Evolutionary conservation across 2,888 invertebrate genomes (phyloP).

Genomic region (Microplitis deprimator): DNA sequence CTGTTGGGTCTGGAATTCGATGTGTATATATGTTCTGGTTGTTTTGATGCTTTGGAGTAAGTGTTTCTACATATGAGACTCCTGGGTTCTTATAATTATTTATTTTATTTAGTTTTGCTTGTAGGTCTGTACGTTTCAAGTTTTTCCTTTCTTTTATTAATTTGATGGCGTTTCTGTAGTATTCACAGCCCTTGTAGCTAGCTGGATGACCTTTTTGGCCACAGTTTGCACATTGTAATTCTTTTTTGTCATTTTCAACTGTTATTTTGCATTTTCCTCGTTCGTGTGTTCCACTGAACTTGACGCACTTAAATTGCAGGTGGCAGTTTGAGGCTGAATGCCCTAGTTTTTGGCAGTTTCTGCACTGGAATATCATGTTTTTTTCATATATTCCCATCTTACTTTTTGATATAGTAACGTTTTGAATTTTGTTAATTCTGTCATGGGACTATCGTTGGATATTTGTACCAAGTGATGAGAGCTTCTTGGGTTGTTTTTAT

Average conservation of each 20-base stretch:
- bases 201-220: neutral
- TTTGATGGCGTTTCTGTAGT: neutral
- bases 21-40: too few relatives aligned
- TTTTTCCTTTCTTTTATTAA: neutral
- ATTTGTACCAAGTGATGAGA: constrained; percentile 6
- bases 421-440: neutral
- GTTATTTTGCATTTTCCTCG: constrained; percentile 2
- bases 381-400: neutral
- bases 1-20: too few relatives aligned
- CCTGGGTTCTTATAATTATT: too few relatives aligned
- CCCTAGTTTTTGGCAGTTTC: constrained; percentile 18
- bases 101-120: too few relatives aligned
- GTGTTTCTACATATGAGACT: too few relatives aligned
- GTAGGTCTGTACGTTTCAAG: too few relatives aligned
- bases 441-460: neutral
- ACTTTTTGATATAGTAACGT: neutral
- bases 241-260: neutral
- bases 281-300: neutral
- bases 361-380: neutral
- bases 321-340: constrained; percentile 11
- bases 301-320: constrained; percentile 10
- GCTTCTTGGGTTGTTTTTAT: too few relatives aligned
- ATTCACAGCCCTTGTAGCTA: neutral
- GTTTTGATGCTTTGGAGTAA: too few relatives aligned
- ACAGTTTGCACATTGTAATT: constrained; percentile 28